Base-by-base conservation (phyloP, 2,888 invertebrate species). In the Empis stercorea region DNA sequence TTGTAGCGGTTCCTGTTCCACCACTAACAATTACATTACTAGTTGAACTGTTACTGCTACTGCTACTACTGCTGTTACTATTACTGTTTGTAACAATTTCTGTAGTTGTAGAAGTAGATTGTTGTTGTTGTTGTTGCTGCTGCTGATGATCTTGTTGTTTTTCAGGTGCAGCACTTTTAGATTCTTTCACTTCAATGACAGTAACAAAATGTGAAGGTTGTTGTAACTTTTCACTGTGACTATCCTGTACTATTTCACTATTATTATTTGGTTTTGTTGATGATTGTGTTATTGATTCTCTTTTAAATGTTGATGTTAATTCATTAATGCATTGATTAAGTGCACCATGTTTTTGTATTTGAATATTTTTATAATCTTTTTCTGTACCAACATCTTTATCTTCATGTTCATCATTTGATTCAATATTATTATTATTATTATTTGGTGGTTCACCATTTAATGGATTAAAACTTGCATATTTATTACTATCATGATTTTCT, bases 171-270 rank as follows among this genome's bases (percentile, higher is more conserved):
- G 73, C 13, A 13, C n/a, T 71, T 62, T 81, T 81, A 59, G 80
- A 72, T 65, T 87, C 88, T 68, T 87, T 88, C 36, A 89, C 87
- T 77, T 87, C 86, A 59, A 89, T 89, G 55, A 89, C 88, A 51
- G 88, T 89, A 55, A 89, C 81, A 71, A 88, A 89, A 69, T 87
- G 69, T 51, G 70, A 68, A 44, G 65, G 59, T 43, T 56, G 43
- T 48, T 61, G 61, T 44, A 54, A 55, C 47, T 54, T 32, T 43
- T 20, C 46, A 20, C 32, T 43, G n/a, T 42, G 43, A 23, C 48
- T 46, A 30, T 54, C 52, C n/a, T 47, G 47, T 17, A 36, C 44
- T 61, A 66, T 62, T 14, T 46, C 48, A 36, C 23, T 42, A 47
- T 30, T 44, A 44, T 48, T 41, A 13, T 23, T 23, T n/a, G 10